Evolutionary conservation across 2,113 vertebrate species (phyloP), one percentile per base, ranked within the genome.

Genomic region (Gorsachius goisagi): DNA sequence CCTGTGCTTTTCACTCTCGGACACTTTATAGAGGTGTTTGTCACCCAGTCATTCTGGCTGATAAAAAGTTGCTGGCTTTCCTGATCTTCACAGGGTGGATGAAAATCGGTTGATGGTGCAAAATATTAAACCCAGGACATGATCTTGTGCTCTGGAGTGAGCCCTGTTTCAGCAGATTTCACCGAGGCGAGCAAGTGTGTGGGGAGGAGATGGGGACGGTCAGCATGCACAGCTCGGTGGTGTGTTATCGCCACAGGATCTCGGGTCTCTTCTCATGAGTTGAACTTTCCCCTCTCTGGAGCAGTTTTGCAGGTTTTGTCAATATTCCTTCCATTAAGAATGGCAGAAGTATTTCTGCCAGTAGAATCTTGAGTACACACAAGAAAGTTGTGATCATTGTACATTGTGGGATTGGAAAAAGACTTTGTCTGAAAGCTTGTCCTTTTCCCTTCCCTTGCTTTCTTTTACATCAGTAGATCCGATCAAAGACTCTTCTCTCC

Each of bases 21-120:
- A 21, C 28, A 23, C 7, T 49, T 68, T n/a, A 15, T 2, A 1
- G 83, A 37, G 64, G 0, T 9, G 22, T 20, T 79, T 8, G 6
- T 60, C 76, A 6, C 26, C 7, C 10, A 0, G 5, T 32, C 23
- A 0, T 74, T 35, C 24, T 30, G 26, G 1, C 49, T 13, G 44
- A 37, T 35, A 3, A n/a, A 47, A 75, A 10, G 58, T 16, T 23
- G 3, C 41, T 7, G 15, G 11, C 55, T 68, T 53, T 14, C 74
- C n/a, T 37, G 44, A 16, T 39, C 74, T 88, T n/a, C 66, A 58
- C 74, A 58, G 67, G 45, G 55, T 5, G 53, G 44, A 9, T 60
- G 52, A 12, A 14, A 81, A 37, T 9, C 4, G 32, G 8, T 63
- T 8, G 39, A 1, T 76, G 77, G 68, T 75, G 30, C 49, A 66